Evolutionary conservation across 2,113 vertebrate genomes (phyloP).

Genomic region (Bambusicola thoracicus): DNA sequence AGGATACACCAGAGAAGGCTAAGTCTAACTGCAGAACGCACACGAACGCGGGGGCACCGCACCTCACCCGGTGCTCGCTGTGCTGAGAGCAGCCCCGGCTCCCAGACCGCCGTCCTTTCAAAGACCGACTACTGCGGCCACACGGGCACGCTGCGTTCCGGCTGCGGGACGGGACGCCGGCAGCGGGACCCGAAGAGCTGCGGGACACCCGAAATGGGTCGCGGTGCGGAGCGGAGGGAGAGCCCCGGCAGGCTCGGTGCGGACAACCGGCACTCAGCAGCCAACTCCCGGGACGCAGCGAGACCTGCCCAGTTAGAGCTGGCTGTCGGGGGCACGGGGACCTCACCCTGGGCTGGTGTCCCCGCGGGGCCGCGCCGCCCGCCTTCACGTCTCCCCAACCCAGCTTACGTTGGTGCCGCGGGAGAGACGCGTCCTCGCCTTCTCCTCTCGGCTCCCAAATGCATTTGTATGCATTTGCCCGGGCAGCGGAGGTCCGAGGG

Average conservation of each 20-base stretch:
- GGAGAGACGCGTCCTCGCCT: conserved; percentile 93
- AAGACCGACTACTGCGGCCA: not conserved
- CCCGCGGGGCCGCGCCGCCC: not conserved
- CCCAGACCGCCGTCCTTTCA: not conserved
- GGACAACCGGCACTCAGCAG: not conserved
- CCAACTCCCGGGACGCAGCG: not conserved
- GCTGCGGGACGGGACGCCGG: not conserved
- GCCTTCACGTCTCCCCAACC: not conserved
- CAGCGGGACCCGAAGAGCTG: not conserved
- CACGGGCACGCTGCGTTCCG: too few species aligned
- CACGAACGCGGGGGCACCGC: not conserved
- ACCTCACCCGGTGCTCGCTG: not conserved
- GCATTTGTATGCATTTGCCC: conserved; percentile 99
- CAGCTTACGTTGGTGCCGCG: conserved; percentile 89
- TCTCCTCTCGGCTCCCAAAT: conserved; percentile 98
- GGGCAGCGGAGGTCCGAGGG: conserved; percentile 89
- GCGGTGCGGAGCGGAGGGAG: too few species aligned
- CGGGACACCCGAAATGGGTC: too few species aligned
- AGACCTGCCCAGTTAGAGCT: not conserved
- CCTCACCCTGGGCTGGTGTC: not conserved
- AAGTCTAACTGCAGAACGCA: not conserved
- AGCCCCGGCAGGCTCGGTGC: not conserved
- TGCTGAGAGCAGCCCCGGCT: not conserved
- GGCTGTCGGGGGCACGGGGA: not conserved
- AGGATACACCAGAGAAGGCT: not conserved